Evolutionary conservation across 1,140 invertebrate genomes (phyloP).

Genomic region (Eriocheir sinensis): DNA sequence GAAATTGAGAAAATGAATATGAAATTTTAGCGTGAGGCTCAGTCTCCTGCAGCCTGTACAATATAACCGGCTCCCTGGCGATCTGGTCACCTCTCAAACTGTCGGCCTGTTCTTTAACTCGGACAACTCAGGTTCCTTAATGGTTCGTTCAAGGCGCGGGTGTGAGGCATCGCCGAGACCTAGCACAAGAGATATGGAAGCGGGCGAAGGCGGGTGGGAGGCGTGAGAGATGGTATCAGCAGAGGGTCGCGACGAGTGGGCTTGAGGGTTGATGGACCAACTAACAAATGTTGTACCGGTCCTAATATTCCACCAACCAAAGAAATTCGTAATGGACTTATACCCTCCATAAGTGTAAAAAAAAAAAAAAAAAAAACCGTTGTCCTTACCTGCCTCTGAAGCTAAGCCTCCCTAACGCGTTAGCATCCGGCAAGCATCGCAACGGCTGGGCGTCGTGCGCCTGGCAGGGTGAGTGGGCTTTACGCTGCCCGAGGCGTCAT

Average conservation of each 20-base stretch:
- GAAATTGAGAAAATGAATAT: conserved; percentile 67
- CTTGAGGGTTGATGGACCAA: conserved; percentile 72
- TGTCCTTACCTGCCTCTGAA: not conserved
- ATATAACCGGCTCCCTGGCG: conserved; percentile 76
- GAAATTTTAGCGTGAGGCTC: conserved; percentile 53
- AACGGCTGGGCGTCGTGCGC: conserved; percentile 29
- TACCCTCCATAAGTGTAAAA: not conserved
- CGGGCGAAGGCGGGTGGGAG: conserved; percentile 41
- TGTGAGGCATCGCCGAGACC: not conserved
- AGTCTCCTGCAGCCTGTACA: conserved; percentile 72
- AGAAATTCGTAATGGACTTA: conserved; percentile 38
- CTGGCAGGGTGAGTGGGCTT: conserved; percentile 68
- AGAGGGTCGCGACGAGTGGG: conserved; percentile 74
- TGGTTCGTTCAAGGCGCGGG: conserved; percentile 35
- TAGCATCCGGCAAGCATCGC: not conserved
- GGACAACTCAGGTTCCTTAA: conserved; percentile 37
- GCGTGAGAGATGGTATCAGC: conserved; percentile 73
- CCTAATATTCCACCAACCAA: conserved; percentile 13
- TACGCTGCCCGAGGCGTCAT: conserved; percentile 70
- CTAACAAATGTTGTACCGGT: conserved; percentile 74
- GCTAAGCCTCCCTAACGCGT: not conserved
- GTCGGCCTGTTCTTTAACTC: conserved; percentile 59
- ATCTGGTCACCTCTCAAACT: conserved; percentile 75
- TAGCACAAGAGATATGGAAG: not conserved
- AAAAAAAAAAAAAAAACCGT: not conserved